Conservation (phyloP, 2,888 invertebrate species). For the Nomada flava region DNA sequence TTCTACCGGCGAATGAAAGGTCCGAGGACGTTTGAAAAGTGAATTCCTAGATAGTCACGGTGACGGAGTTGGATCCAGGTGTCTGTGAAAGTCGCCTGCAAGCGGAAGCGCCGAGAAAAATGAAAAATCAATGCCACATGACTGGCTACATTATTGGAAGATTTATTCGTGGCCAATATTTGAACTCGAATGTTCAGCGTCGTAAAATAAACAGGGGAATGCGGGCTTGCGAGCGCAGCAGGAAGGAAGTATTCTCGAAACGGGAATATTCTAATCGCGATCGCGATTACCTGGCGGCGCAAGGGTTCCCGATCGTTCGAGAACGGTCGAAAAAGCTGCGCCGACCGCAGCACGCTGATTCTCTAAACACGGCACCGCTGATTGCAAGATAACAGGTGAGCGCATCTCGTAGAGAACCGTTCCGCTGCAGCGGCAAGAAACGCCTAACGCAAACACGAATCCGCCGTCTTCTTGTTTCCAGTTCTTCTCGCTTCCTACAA, state of each 20-base stretch:
- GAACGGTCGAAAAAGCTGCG: constrained; percentile 10
- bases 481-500: constrained; percentile 1
- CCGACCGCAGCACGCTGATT: neutral
- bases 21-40: constrained; percentile 4
- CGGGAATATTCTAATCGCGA: constrained; percentile 5
- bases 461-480: neutral
- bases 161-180: too few relatives aligned
- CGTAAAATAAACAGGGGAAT: too few relatives aligned
- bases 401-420: constrained; percentile 18
- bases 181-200: too few relatives aligned
- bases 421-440: constrained; percentile 10
- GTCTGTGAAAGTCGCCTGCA: neutral
- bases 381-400: constrained; percentile 30
- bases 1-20: neutral
- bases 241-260: neutral
- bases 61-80: neutral
- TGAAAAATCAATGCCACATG: neutral
- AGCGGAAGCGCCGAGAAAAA: neutral
- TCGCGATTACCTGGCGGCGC: neutral
- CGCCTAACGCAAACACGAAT: constrained; percentile 23
- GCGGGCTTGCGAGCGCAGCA: too few relatives aligned
- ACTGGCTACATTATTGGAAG: too few relatives aligned
- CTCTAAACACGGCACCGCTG: constrained; percentile 10
- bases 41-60: neutral
- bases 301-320: neutral